Evolutionary conservation across 2,888 invertebrate genomes (phyloP), one percentile per base, ranked within the genome.

Genomic region (Sphinx pinastri): DNA sequence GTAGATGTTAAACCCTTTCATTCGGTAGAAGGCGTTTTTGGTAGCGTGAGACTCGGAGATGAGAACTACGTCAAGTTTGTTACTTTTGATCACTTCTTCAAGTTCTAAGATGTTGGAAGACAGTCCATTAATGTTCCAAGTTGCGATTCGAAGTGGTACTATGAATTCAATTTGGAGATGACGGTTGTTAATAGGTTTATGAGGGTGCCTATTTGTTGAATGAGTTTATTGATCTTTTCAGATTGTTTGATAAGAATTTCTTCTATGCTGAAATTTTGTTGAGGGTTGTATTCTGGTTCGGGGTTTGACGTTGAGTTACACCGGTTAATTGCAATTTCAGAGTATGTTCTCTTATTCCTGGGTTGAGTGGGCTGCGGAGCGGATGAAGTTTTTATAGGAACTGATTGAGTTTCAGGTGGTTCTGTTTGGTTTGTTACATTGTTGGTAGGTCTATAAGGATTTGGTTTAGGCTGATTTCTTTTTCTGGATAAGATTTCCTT

Each of bases 161-260:
- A 57, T 2, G 57, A 57, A 57, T 57, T 19, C 11, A 57, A 57
- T 57, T 57, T 57, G 4, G 57, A 19, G 8, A 57, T 25, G 13
- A 57, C 13, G 57, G 57, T 57, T 4, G 57, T 57, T 19, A 57
- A 13, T 12, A 57, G 57, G 57, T 55, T 60, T 67, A 75, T 60
- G 0, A 75, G 63, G 12, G 70, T 69, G 16, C 71, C 68, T 58
- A 75, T 75, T 68, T 75, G 75, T 70, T 71, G 68, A n/a, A 71
- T 31, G 67, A 75, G 67, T 1, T 68, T 0, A 12, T 76, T 76
- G n/a, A 77, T 68, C 60, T 76, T 78, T 66, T 76, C 74, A 0
- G 70, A 55, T 71, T 78, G 76, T 72, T 73, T 74, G 19, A 58
- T 16, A 13, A 75, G 38, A 4, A 74, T 11, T 13, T 68, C 14